These are phyloP conservation scores for Actinostola sp. DNA, from an alignment of 92 coral and sea anemone genomes.

Conservation along the genomic window DNA sequence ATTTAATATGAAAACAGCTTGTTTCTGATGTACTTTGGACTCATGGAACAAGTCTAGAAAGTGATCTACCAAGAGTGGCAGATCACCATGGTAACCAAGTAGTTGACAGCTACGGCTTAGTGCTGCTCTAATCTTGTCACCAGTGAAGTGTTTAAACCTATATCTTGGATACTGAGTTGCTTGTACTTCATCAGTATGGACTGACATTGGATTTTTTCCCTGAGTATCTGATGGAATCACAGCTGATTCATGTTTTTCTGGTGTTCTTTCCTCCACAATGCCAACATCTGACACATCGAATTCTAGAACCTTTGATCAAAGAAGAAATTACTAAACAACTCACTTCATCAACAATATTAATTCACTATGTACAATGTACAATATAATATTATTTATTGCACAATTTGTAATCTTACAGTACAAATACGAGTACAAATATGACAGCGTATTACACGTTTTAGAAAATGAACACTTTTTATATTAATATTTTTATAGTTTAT, in stretches of 20 bases:
- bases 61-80: conserved; percentile 77
- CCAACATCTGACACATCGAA: conserved; percentile 87
- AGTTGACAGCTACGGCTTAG: conserved; percentile 65
- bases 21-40: conserved; percentile 77
- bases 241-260: conserved; percentile 56
- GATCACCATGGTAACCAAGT: conserved; percentile 87
- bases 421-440: too few relatives aligned
- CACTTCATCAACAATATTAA: too few relatives aligned
- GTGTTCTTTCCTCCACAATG: conserved; percentile 86
- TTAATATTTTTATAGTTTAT: too few relatives aligned
- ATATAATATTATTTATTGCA: too few relatives aligned
- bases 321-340: conserved; percentile 2
- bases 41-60: conserved; percentile 90
- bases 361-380: too few relatives aligned
- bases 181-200: conserved; percentile 43
- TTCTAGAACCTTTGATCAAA: conserved; percentile 72
- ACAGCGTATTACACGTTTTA: too few relatives aligned
- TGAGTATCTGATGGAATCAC: conserved; percentile 62
- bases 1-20: conserved; percentile 78
- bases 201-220: conserved; percentile 67
- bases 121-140: conserved; percentile 68
- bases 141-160: conserved; percentile 82
- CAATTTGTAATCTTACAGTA: too few relatives aligned
- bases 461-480: too few relatives aligned
- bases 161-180: conserved; percentile 72